These are phyloP conservation scores for Erinaceus europaeus DNA, from an alignment of 2,113 vertebrate genomes.

Conservation along the genomic window DNA sequence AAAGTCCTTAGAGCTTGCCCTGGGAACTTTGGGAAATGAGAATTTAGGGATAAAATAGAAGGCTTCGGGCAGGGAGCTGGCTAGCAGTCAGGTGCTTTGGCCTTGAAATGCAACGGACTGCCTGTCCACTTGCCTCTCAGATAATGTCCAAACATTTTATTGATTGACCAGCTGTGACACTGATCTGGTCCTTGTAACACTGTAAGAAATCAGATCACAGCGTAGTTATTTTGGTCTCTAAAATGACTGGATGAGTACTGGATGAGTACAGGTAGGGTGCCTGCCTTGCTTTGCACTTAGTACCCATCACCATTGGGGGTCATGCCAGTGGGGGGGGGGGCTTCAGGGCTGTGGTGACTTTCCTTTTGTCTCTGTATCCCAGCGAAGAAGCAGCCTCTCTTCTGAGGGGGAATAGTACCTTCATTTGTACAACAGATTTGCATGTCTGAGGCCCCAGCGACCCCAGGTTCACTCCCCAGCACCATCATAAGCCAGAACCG, in stretches of 20 bases:
- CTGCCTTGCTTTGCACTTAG: too few relatives aligned
- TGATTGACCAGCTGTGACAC: not conserved
- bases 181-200: slow-evolving; percentile 25
- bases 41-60: not conserved
- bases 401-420: too few relatives aligned
- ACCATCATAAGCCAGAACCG: too few relatives aligned
- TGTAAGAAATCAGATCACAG: not conserved
- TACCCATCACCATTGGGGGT: too few relatives aligned
- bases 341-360: too few relatives aligned
- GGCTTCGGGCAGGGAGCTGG: rapidly evolving
- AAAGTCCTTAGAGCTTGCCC: not conserved
- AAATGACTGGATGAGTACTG: slow-evolving; percentile 2
- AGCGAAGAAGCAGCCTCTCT: too few relatives aligned
- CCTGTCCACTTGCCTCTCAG: not conserved
- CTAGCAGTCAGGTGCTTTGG: not conserved
- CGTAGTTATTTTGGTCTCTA: not conserved
- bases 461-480: too few relatives aligned
- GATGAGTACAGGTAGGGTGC: too few relatives aligned
- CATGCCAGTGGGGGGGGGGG: too few relatives aligned
- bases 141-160: not conserved
- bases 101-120: not conserved
- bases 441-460: too few relatives aligned
- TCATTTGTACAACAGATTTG: too few relatives aligned
- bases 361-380: too few relatives aligned
- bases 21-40: not conserved